Evolutionary conservation across 2,888 invertebrate species (phyloP).

Genomic region (Thysanoteuthis rhombus): DNA sequence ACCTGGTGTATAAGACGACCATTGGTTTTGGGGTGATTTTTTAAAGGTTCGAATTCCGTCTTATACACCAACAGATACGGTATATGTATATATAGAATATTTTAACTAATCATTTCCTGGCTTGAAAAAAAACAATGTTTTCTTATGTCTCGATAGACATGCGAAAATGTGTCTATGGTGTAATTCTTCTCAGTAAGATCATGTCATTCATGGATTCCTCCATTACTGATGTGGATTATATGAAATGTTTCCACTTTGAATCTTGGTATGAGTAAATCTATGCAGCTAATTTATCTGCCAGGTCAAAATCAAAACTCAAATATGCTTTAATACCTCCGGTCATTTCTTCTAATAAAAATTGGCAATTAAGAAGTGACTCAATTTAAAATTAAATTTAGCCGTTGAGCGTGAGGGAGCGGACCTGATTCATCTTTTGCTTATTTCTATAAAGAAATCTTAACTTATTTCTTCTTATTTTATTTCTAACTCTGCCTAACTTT

Average conservation of each 20-base stretch:
- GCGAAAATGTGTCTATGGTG: neutral
- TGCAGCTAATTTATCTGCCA: neutral
- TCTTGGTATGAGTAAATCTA: conserved; percentile 19
- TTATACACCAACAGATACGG: no score
- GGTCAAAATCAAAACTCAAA: neutral
- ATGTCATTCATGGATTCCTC: conserved; percentile 30
- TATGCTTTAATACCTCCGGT: neutral
- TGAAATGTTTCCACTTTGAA: conserved; percentile 23
- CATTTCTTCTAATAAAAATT: neutral
- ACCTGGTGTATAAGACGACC: no score
- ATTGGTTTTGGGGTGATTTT: no score
- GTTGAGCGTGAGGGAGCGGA: neutral
- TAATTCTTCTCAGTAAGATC: conserved; percentile 19
- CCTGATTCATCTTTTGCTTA: neutral
- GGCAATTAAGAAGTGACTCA: neutral
- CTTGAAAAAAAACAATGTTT: neutral
- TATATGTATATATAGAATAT: neutral
- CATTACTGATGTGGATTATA: neutral
- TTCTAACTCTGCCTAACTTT: neutral
- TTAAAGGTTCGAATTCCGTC: no score
- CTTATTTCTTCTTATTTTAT: neutral
- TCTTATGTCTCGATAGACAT: neutral
- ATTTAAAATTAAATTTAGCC: neutral
- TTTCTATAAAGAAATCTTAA: neutral
- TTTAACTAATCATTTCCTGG: neutral